Base-by-base conservation (phyloP, 2,888 invertebrate species). In the Clunio marinus region DNA sequence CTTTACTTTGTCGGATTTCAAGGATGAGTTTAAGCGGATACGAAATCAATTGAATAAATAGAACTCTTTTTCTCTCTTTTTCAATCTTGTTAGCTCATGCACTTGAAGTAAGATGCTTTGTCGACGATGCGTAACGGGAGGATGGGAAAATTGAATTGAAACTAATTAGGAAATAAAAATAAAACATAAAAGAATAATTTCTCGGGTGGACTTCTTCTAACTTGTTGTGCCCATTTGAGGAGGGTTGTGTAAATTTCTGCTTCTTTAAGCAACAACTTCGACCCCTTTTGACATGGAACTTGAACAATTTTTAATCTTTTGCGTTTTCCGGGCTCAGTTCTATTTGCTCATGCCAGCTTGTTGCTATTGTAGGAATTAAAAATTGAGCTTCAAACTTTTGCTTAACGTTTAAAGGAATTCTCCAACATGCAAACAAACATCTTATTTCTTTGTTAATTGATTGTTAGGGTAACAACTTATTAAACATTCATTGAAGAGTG, bases 231-330 rank as follows among this genome's bases (percentile, higher is more conserved):
- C 32, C 5, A 32, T 4, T 7, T 27, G 57, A 27, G 27, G 27
- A 57, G 57, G 57, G 57, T 57, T 55, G n/a, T 22, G 22, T 4
- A 15, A 27, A 25, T 27, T 57, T 27, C 57, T 13, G 27, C 27
- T 57, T 27, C 22, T 57, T 57, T 27, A 27, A 27, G 10, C 57
- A 57, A 13, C 25, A 57, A 27, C n/a, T n/a, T 27, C 13, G 5
- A 24, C 13, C 4, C 25, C 27, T 22, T 45, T 51, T 27, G 27
- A 57, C 57, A 57, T 24, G 7, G 45, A 24, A 25, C 25, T 25
- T 25, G 24, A 27, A 57, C 25, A 20, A 57, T 25, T 57, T 57
- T 57, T 57, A 57, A 57, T 57, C 57, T 22, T 22, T 57, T 8
- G 13, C 27, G 25, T 3, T 13, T 51, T 51, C 4, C 7, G 15